Base-by-base conservation (phyloP, 2,113 vertebrate species). In the Desmodus rotundus region DNA sequence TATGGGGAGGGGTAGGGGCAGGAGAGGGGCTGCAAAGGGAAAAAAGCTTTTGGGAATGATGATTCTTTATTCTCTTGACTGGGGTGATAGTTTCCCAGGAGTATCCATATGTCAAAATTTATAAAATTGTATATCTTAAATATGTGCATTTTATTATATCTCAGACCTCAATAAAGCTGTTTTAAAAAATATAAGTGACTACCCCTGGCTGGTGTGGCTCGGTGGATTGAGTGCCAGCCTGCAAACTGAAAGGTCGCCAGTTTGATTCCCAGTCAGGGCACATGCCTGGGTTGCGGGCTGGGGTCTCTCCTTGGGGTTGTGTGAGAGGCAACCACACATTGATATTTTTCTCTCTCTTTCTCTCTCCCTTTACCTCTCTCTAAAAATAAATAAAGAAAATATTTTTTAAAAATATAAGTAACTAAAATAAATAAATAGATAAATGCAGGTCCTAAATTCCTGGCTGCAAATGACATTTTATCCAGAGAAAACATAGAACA, bases 401-500 rank as follows among this genome's bases (percentile, higher is more conserved):
- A 54, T 7, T 20, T 54, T 54, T 54, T 6, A 17, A 54, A 82
- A 65, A 28, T 31, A 61, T 12, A 61, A 61, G 58, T 61, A 61
- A 61, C 11, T 28, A 28, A 58, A 61, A 24, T 28, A 61, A 0
- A 31, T 63, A 31, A 41, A 77, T 54, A 87, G 82, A 33, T 61
- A 61, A 93, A 52, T 36, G 1, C 6, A 47, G 2, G 4, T 93
- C 17, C 15, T 36, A 76, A 81, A 70, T 80, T 54, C 16, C 58
- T 45, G 28, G 33, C 28, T 86, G 36, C 11, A 87, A 65, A 90
- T 80, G 20, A 82, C 20, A 14, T 88, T 93, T 80, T 28, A 58
- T 61, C 7, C 52, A 82, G 31, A 83, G 22, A 93, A 91, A 91
- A 47, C 4, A 4, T 81, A 26, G 73, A 72, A 24, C 9, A 88